Evolutionary conservation across 1,140 invertebrate genomes (phyloP).

Genomic region (Meloidogyne exigua): DNA sequence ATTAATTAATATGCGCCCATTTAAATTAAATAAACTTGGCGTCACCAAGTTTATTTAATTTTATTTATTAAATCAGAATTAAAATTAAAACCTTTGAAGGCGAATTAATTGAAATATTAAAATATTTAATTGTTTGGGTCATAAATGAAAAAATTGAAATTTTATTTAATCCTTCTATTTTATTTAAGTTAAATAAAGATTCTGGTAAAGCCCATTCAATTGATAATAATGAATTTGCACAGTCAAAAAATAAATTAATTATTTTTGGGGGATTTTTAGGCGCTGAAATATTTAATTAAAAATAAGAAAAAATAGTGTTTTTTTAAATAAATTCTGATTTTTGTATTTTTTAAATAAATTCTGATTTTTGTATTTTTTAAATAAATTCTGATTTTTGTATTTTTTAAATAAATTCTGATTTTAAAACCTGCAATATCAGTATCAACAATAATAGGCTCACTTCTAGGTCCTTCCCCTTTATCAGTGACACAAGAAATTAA

Average conservation of each 20-base stretch:
- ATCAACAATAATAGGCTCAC: slow-evolving; percentile 41
- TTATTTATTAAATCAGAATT: too few species aligned
- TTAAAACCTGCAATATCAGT: slow-evolving; percentile 48
- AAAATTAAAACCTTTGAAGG: slow-evolving; percentile 15
- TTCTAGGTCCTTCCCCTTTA: slow-evolving; percentile 59
- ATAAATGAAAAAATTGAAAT: slow-evolving; percentile 45
- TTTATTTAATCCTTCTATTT: slow-evolving; percentile 26
- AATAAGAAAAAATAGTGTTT: neutral
- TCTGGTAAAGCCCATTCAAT: slow-evolving; percentile 20
- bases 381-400: too few species aligned
- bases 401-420: too few species aligned
- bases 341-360: too few species aligned
- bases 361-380: too few species aligned
- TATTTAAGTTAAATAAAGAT: slow-evolving; percentile 15
- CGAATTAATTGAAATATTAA: slow-evolving; percentile 14
- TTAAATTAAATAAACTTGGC: too few species aligned
- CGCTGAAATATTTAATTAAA: slow-evolving; percentile 48
- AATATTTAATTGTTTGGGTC: neutral
- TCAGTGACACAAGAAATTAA: slow-evolving; percentile 50
- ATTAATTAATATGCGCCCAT: too few species aligned
- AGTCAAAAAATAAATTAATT: slow-evolving; percentile 43
- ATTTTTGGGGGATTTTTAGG: slow-evolving; percentile 38
- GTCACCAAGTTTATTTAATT: too few species aligned
- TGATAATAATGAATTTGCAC: slow-evolving; percentile 27
- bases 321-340: too few species aligned